A percentile compares a stretch with the other conserved stretches of the same genome.
phyloP scores from a whole-genome alignment of 2,888 invertebrate genomes.

The Kryphioiulus occultus region DNA sequence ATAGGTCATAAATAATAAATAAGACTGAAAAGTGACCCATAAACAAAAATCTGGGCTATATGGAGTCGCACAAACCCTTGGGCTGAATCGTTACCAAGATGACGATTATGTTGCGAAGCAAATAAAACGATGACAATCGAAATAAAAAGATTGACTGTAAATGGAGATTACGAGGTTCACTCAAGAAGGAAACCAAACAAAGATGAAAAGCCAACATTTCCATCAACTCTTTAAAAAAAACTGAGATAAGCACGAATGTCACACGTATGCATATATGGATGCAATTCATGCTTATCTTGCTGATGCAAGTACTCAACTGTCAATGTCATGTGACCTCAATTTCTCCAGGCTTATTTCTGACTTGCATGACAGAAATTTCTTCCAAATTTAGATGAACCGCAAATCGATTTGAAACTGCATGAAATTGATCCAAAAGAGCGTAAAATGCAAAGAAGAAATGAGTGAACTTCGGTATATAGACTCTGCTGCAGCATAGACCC shows the following conservation, averaged over 20 bases:
- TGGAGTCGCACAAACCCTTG: neutral
- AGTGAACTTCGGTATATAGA: neutral
- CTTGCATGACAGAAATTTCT: neutral
- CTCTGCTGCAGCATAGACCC: too few relatives aligned
- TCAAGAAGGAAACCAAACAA: neutral
- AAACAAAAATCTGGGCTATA: neutral
- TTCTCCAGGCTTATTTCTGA: neutral
- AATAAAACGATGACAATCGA: neutral
- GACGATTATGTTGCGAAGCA: neutral
- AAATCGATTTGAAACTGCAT: neutral
- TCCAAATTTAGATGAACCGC: neutral
- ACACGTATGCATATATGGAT: neutral
- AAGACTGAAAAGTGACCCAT: neutral
- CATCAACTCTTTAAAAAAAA: neutral
- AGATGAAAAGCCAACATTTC: constrained; percentile 2
- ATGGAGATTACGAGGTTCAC: constrained; percentile 2
- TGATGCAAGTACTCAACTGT: neutral
- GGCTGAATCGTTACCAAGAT: neutral
- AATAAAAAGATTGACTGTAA: neutral
- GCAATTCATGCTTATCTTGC: neutral
- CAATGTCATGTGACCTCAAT: neutral
- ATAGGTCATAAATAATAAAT: neutral
- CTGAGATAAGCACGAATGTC: neutral
- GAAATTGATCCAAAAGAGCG: neutral
- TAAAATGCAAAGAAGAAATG: too few relatives aligned